Evolutionary conservation across 2,113 vertebrate species (phyloP), one percentile per base, ranked within the genome.

Genomic region (Hydropotes inermis): DNA sequence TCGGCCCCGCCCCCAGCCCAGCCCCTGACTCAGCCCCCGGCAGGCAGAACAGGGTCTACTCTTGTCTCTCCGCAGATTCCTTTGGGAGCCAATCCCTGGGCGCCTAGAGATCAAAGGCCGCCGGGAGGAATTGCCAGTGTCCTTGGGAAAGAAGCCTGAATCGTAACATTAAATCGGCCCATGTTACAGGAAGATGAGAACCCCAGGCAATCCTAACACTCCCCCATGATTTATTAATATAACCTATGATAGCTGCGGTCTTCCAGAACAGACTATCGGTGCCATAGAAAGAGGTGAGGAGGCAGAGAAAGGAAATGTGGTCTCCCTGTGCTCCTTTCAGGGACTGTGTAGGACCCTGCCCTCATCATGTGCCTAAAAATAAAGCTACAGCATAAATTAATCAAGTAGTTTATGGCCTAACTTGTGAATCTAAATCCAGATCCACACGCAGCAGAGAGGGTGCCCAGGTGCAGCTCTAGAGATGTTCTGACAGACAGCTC

Each of bases 31-130:
- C n/a, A 39, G 19, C 67, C 5, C 17, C 67, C 1, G 1, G n/a
- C 19, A 0, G 17, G 17, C 61, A 5, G 64, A 23, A 4, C n/a
- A 21, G 19, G n/a, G 33, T 36, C 4, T 23, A 1, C 21, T 74
- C 8, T n/a, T 4, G 15, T 67, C 1, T 43, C 11, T 74, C 36
- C 6, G 36, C 70, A 43, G 21, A 74, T 39, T 39, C 9, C n/a
- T 36, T 0, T 12, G n/a, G 17, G 10, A 70, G 70, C 36, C 21
- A 14, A 11, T 74, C 67, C 6, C 67, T 74, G 36, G 21, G 70
- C 70, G 2, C 36, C 70, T 25, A 43, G 70, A 74, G 36, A 3
- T 13, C 70, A 25, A 43, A 39, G 36, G 70, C 21, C 21, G 2
- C 36, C 11, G n/a, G 10, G 9, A 5, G 9, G 14, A 61, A 39